Evolutionary conservation across 2,113 vertebrate genomes (phyloP).

Genomic region (Chaetops frenatus): DNA sequence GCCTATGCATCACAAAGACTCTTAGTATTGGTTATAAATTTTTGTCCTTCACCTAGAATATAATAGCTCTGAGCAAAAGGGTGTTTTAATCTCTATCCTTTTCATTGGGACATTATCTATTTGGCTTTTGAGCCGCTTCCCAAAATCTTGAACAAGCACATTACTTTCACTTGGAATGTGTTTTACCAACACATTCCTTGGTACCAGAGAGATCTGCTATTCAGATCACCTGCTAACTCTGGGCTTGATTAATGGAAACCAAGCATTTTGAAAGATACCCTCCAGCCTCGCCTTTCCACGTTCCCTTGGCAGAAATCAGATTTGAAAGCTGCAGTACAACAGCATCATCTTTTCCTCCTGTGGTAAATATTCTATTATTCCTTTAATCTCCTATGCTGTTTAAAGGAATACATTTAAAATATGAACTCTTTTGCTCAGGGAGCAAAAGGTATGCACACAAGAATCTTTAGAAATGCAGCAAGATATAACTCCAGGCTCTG

Average conservation of each 20-base stretch:
- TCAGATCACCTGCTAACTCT: not conserved
- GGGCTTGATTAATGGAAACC: constrained; percentile 3
- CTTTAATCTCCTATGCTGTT: not conserved
- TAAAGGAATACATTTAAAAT: constrained; percentile 43
- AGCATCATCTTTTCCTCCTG: not conserved
- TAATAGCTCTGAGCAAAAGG: not conserved
- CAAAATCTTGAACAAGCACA: not conserved
- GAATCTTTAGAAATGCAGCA: constrained; percentile 3
- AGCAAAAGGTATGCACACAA: not conserved
- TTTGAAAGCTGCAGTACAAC: constrained; percentile 6
- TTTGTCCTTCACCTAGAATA: not conserved
- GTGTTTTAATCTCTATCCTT: not conserved
- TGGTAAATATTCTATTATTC: constrained; percentile 50
- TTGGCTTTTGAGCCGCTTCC: not conserved
- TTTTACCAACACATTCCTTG: not conserved
- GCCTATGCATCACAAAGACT: not conserved
- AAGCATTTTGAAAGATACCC: not conserved
- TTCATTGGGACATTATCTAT: not conserved
- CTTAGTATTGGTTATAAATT: not conserved
- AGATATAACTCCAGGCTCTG: constrained; percentile 12
- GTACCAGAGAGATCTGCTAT: not conserved
- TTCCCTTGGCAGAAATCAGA: constrained; percentile 10
- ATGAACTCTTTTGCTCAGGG: constrained; percentile 9
- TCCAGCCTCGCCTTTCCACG: not conserved
- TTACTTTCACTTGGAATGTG: not conserved